Evolutionary conservation across 53 echinoderm and acorn worm genomes (phyloP).

Genomic region (Holothuria leucospilota): DNA sequence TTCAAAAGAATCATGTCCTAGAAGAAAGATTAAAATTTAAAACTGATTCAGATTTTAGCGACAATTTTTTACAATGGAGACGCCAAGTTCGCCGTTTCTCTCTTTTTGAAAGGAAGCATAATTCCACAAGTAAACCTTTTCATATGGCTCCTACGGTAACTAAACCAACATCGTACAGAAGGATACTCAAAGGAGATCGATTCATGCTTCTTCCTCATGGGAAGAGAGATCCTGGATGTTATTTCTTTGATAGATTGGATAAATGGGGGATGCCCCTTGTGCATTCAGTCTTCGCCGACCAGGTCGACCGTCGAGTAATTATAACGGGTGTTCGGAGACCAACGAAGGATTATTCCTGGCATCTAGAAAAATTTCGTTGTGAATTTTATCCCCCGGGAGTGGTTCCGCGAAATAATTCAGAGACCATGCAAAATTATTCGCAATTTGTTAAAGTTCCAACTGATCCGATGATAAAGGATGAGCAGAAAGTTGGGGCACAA

Average conservation of each 20-base stretch:
- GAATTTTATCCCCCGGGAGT: slow-evolving; percentile 48
- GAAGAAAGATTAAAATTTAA: too few relatives aligned
- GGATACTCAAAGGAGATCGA: neutral
- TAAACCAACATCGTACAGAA: neutral
- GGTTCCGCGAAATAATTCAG: neutral
- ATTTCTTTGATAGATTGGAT: slow-evolving; percentile 52
- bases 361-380: slow-evolving; percentile 57
- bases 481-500: slow-evolving; percentile 62
- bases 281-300: slow-evolving; percentile 70
- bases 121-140: neutral
- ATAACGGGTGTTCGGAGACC: slow-evolving; percentile 57
- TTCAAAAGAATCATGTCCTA: neutral
- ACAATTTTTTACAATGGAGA: slow-evolving; percentile 13
- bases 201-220: slow-evolving; percentile 6
- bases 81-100: slow-evolving; percentile 1
- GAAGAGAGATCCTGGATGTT: slow-evolving; percentile 57
- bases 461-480: slow-evolving; percentile 73
- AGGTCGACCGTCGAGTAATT: slow-evolving; percentile 48
- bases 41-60: neutral
- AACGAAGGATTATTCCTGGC: slow-evolving; percentile 61
- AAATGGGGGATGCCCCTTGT: slow-evolving; percentile 64
- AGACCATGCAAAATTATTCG: neutral
- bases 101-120: neutral
- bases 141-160: neutral
- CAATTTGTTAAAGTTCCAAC: slow-evolving; percentile 18